Base-by-base conservation (phyloP, 2,113 vertebrate genomes). In the Bostrychus sinensis region DNA sequence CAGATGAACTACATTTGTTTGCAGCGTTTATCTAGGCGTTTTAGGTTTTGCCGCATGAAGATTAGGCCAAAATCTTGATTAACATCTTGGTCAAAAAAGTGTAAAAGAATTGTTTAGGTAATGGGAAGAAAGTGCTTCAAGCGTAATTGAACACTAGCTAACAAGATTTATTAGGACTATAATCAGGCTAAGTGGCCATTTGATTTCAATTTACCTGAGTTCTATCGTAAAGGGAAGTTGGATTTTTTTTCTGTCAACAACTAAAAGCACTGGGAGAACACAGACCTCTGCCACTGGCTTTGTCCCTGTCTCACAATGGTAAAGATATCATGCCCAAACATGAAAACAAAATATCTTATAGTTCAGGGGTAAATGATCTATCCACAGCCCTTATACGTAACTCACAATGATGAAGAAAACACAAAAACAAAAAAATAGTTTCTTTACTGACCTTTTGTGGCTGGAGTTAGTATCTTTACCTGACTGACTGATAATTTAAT, bases 111-210 rank as follows among this genome's bases (percentile, higher is more conserved):
- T 39, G 13, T 3, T 7, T 32, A 32, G 5, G 5, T 32, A 7
- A 1, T 32, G 3, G 8, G 8, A 32, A 32, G 1, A 2, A 32
- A 8, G 8, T 32, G 30, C 37, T 38, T 38, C 16, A 16, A 51
- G 5, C n/a, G 7, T 28, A 23, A 51, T n/a, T 30, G 25, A 51
- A 28, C 48, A 51, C 14, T 2, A 28, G 6, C 25, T 30, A 30
- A 51, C 25, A 51, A 4, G 48, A 26, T 51, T 51, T 51, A 51
- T 14, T 51, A 28, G 25, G 7, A 28, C 26, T 51, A 30, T 51
- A 51, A 51, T 51, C 48, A 51, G 48, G 3, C 48, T 51, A 51
- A 51, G 25, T n/a, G 16, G 14, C 8, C 48, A 5, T 28, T 26
- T 50, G 22, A 7, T 50, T 17, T 17, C 25, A 25, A 5, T n/a